phyloP scores from a whole-genome alignment of 2,797 vertebrate species.

The Ceryle rudis region DNA sequence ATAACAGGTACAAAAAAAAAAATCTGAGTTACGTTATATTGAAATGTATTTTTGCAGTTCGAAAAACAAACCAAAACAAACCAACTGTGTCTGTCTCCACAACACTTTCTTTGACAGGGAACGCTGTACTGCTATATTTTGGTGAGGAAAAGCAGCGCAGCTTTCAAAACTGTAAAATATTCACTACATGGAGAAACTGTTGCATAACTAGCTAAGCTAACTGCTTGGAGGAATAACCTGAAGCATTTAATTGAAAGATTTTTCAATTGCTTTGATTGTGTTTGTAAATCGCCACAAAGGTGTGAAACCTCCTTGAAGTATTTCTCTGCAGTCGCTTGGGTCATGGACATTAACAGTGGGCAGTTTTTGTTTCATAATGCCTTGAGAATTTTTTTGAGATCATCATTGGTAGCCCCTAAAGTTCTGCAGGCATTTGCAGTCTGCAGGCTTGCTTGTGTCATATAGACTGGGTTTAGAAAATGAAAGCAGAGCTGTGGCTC shows the following conservation, averaged over 20 bases:
- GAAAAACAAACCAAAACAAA: background rate
- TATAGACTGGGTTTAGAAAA: background rate
- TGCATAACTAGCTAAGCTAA: background rate
- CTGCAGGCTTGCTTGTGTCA: background rate
- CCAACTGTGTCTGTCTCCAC: background rate
- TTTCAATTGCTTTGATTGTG: background rate
- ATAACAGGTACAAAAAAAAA: background rate
- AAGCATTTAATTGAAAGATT: background rate
- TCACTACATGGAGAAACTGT: background rate
- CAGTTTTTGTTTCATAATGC: background rate
- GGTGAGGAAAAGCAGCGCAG: background rate
- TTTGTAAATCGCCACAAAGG: background rate
- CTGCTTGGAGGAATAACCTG: background rate
- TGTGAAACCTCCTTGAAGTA: background rate
- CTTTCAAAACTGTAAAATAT: background rate
- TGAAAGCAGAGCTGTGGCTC: background rate
- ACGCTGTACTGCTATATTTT: background rate
- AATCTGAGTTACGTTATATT: fast-evolving
- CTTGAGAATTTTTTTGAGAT: background rate
- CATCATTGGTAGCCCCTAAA: background rate
- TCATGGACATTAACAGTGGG: background rate
- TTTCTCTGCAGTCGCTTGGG: background rate
- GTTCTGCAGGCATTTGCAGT: background rate
- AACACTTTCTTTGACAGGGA: background rate
- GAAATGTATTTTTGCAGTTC: background rate